A percentile compares a stretch with the other conserved stretches of the same genome.
phyloP scores from a whole-genome alignment of 1,140 invertebrate species.

The Gonatopus flavifemur region DNA sequence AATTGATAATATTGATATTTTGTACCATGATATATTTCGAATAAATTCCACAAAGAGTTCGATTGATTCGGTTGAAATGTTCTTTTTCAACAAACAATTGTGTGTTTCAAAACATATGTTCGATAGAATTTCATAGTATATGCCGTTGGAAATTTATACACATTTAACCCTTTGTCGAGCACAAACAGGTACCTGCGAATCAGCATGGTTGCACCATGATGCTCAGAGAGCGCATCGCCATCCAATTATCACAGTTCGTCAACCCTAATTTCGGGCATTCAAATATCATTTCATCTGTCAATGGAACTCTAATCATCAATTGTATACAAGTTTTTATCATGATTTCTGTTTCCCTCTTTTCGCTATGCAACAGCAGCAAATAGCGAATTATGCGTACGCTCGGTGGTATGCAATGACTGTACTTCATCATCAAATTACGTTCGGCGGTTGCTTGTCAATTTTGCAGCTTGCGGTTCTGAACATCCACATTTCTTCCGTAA shows the following conservation, averaged over 20 bases:
- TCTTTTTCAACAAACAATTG: no score
- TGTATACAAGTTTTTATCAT: constrained; percentile 27
- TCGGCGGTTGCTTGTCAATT: constrained; percentile 32
- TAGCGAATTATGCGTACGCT: constrained; percentile 23
- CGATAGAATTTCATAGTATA: no score
- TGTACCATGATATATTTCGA: no score
- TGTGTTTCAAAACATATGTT: no score
- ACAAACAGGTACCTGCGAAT: constrained; percentile 30
- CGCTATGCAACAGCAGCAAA: constrained; percentile 11
- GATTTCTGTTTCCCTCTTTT: not conserved
- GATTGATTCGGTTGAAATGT: no score
- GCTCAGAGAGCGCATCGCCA: constrained; percentile 27
- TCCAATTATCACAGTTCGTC: constrained; percentile 44
- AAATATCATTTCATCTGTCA: constrained; percentile 43
- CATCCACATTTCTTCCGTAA: no score
- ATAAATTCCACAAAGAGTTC: no score
- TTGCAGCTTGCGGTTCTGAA: constrained; percentile 28
- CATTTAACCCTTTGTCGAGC: constrained; percentile 45
- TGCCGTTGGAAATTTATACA: constrained; percentile 44
- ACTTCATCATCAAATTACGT: constrained; percentile 26
- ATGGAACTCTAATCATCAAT: constrained; percentile 39
- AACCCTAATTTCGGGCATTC: constrained; percentile 42
- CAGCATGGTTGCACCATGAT: constrained; percentile 17
- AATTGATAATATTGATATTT: no score
- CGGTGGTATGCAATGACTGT: constrained; percentile 13